Base-by-base conservation (phyloP, 1,140 invertebrate species). In the Zaprionus capensis region DNA sequence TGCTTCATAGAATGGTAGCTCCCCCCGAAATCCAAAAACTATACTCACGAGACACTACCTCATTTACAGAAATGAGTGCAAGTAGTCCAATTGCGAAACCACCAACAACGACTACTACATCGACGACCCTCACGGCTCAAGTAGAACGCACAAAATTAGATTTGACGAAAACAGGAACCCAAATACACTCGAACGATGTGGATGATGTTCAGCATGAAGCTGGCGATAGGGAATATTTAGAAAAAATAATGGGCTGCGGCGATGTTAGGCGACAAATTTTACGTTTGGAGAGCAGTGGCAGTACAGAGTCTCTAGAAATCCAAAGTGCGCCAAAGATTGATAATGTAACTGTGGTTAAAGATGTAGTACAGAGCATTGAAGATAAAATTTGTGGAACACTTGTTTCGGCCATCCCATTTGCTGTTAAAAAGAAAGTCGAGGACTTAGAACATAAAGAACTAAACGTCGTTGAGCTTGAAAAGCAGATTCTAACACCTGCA, bases 31-130 rank as follows among this genome's bases (percentile, higher is more conserved):
- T 65, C 38, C 76, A 62, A 38, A 84, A 57, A 68, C 65, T 31
- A 63, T 74, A 84, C 71, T 91, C 84, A 91, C 91, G 64, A 74
- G 91, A 92, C 91, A 92, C 91, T 92, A 92, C 91, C 91, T 92
- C 91, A 92, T 92, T 92, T 92, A 77, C 87, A 91, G 91, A 92
- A 92, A 92, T 92, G 91, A 92, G 91, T 86, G 75, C 83, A 83
- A 92, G 91, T 92, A 92, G 91, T 92, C 91, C 78, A 83, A 78
- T 75, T 63, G 72, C 85, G 66, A 90, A 80, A 75, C 82, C 78
- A 67, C 79, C 78, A 58, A 76, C 67, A 59, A 73, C 66, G 46
- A 78, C 78, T 5, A 71, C 69, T 12, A 76, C 73, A 63, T 82
- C 81, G 41, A 82, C 81, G 31, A 82, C 81, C 41, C 46, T 83